A percentile compares a stretch with the other conserved stretches of the same genome.
Evolutionary conservation across 2,797 vertebrate genomes (phyloP).

Genomic region (Huso huso): DNA sequence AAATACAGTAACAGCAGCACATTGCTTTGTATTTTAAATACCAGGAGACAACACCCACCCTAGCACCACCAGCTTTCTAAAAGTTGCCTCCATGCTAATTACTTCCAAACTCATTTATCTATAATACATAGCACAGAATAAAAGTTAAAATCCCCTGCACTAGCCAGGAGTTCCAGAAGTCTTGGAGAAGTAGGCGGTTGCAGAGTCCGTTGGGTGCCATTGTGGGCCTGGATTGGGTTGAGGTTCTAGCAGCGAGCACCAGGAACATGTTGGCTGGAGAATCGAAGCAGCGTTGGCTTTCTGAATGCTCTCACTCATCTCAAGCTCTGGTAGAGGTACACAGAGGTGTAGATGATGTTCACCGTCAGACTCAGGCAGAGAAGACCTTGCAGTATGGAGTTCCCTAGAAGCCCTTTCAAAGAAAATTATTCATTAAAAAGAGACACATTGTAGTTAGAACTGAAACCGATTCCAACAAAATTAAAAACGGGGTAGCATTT

Average conservation of each 20-base stretch:
- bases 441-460: neutral
- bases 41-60: neutral
- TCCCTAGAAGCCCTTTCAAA: conserved; percentile 54
- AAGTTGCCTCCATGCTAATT: neutral
- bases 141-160: neutral
- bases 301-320: conserved; percentile 32
- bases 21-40: neutral
- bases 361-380: conserved; percentile 71
- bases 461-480: too few species aligned
- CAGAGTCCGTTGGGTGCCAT: neutral
- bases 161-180: neutral
- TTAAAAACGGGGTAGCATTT: too few species aligned
- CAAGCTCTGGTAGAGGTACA: conserved; percentile 74
- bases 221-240: neutral
- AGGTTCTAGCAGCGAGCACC: neutral
- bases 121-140: neutral
- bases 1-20: neutral
- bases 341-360: conserved; percentile 70
- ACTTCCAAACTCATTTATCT: neutral
- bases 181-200: neutral
- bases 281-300: too few species aligned
- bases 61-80: neutral
- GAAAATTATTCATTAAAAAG: neutral
- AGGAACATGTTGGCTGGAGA: neutral
- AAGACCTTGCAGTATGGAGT: conserved; percentile 58